These are phyloP conservation scores for Tiphia femorata DNA, from an alignment of 2,888 invertebrate species.

Conservation along the genomic window DNA sequence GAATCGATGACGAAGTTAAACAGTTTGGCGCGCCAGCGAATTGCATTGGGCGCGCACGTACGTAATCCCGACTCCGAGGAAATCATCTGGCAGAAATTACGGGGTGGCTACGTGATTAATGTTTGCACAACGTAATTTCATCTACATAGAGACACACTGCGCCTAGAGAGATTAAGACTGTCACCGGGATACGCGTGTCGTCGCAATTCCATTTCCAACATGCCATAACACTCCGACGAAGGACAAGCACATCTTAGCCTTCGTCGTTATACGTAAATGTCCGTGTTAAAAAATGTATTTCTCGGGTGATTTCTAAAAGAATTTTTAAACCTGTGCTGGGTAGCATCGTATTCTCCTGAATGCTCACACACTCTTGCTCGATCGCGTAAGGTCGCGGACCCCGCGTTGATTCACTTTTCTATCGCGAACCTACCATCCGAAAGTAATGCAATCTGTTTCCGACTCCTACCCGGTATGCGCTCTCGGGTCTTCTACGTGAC, in stretches of 20 bases:
- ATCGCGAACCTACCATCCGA: slow-evolving; percentile 19
- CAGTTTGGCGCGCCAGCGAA: not conserved
- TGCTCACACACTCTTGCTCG: too few relatives aligned
- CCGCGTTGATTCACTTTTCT: slow-evolving; percentile 17
- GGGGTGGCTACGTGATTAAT: slow-evolving; percentile 38
- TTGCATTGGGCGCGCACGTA: not conserved
- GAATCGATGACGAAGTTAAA: slow-evolving; percentile 1
- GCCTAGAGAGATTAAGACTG: slow-evolving; percentile 40
- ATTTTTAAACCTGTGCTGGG: too few relatives aligned
- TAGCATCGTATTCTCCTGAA: too few relatives aligned
- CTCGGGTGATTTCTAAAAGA: too few relatives aligned
- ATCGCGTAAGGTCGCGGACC: slow-evolving; percentile 15
- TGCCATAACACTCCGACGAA: too few relatives aligned
- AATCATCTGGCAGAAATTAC: slow-evolving; percentile 36
- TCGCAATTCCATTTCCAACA: too few relatives aligned
- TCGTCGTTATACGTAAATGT: too few relatives aligned
- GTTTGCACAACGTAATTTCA: slow-evolving; percentile 38
- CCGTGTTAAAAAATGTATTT: too few relatives aligned
- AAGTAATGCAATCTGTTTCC: slow-evolving; percentile 20
- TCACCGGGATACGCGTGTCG: slow-evolving; percentile 16
- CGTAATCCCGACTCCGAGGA: slow-evolving; percentile 17
- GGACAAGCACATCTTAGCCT: too few relatives aligned
- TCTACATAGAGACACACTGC: slow-evolving; percentile 26
- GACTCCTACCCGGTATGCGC: too few relatives aligned
- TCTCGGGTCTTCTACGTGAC: too few relatives aligned